Conservation (phyloP, 2,888 invertebrate species). For the Coelinius sp. region DNA sequence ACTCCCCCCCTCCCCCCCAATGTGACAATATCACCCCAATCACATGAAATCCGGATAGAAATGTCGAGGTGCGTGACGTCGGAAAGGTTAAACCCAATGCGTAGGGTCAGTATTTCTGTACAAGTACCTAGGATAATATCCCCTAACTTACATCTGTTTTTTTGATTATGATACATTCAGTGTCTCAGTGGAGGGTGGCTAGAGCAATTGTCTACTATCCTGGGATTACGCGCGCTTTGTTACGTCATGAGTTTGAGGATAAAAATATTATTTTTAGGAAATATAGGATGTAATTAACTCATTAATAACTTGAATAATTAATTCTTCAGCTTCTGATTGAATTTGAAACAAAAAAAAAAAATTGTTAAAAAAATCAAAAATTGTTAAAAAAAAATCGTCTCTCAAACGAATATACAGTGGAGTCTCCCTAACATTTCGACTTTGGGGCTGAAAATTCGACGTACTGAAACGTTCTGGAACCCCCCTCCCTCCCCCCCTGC, state of each 20-base stretch:
- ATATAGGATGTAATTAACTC: no score
- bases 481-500: no score
- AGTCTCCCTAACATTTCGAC: no score
- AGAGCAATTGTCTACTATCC: constrained; percentile 56
- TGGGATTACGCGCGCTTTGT: constrained; percentile 69
- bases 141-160: background rate
- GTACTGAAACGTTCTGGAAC: no score
- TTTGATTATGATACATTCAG: background rate
- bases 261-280: background rate
- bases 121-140: background rate
- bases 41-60: constrained; percentile 61
- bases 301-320: no score
- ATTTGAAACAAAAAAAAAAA: no score
- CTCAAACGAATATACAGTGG: no score
- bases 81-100: constrained; percentile 63
- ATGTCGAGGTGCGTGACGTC: constrained; percentile 65
- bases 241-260: constrained; percentile 63
- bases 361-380: no score
- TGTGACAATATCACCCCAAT: background rate
- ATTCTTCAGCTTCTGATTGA: no score
- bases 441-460: no score
- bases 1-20: no score
- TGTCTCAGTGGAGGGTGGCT: constrained; percentile 44
- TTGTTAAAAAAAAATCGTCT: no score
- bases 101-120: constrained; percentile 48